Evolutionary conservation across 2,113 vertebrate species (phyloP).

Genomic region (Gracilinanus agilis): DNA sequence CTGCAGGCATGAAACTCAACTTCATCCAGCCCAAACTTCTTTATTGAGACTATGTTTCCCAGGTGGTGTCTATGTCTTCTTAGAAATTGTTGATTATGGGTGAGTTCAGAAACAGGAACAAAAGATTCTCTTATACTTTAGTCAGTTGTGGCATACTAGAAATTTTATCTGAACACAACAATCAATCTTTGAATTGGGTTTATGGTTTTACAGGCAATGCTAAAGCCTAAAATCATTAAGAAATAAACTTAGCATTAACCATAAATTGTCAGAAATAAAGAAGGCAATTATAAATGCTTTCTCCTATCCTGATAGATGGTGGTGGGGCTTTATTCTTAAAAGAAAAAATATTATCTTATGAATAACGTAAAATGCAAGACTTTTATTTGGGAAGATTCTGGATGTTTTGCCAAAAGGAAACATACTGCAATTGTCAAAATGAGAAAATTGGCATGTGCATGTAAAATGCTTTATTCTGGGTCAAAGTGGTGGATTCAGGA

Average conservation of each 20-base stretch:
- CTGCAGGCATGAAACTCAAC: constrained; percentile 44
- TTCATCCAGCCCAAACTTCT: constrained; percentile 34
- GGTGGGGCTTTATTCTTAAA: constrained; percentile 60
- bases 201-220: constrained; percentile 6
- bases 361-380: constrained; percentile 55
- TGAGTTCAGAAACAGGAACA: constrained; percentile 42
- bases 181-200: constrained; percentile 60
- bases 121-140: constrained; percentile 42
- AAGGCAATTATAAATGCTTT: constrained; percentile 20
- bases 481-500: constrained; percentile 33
- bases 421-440: constrained; percentile 53
- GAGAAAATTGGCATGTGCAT: constrained; percentile 34
- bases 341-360: constrained; percentile 68
- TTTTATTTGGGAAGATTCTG: constrained; percentile 56
- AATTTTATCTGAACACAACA: constrained; percentile 61
- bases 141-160: constrained; percentile 47
- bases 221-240: constrained; percentile 53
- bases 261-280: constrained; percentile 55
- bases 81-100: constrained; percentile 6
- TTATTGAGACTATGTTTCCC: constrained; percentile 57
- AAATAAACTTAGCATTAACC: constrained; percentile 55
- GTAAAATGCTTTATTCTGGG: constrained; percentile 54
- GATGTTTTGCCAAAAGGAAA: neutral
- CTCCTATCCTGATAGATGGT: constrained; percentile 48
- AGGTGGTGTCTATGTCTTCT: constrained; percentile 46